Conservation (phyloP, 2,113 vertebrate species). For the Columba janthina region DNA sequence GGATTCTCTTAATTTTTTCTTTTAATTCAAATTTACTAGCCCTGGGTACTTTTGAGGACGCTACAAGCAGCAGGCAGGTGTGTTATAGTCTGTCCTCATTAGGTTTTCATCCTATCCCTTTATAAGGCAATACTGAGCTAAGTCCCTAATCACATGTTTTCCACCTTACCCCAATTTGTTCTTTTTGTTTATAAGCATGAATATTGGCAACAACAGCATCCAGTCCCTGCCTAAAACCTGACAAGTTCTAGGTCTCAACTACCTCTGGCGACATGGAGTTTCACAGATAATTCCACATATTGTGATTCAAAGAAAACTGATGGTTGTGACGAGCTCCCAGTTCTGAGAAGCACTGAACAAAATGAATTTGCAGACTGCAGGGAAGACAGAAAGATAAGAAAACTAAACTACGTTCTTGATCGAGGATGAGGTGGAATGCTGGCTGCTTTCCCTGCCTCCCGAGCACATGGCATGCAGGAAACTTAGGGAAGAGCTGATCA, state of each 20-base stretch:
- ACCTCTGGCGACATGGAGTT: not conserved
- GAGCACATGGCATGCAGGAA: not conserved
- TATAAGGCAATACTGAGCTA: not conserved
- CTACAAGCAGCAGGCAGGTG: not conserved
- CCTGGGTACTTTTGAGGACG: not conserved
- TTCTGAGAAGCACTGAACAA: not conserved
- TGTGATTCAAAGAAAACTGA: not conserved
- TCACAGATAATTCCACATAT: not conserved
- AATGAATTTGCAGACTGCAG: not conserved
- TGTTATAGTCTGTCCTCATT: not conserved
- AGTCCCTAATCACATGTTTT: not conserved
- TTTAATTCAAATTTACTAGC: not conserved
- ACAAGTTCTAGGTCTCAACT: not conserved
- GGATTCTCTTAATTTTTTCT: not conserved
- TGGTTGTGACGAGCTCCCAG: not conserved
- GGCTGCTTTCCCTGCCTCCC: not conserved
- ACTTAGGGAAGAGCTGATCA: not conserved
- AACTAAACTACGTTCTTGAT: not conserved
- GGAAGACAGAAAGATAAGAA: not conserved
- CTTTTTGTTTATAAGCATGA: not conserved
- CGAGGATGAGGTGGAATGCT: not conserved
- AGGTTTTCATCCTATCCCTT: not conserved
- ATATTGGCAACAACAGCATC: not conserved
- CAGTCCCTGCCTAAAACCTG: not conserved
- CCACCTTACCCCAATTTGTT: not conserved